These are phyloP conservation scores for Semnornis frantzii DNA, from an alignment of 2,113 vertebrate species.

Conservation along the genomic window DNA sequence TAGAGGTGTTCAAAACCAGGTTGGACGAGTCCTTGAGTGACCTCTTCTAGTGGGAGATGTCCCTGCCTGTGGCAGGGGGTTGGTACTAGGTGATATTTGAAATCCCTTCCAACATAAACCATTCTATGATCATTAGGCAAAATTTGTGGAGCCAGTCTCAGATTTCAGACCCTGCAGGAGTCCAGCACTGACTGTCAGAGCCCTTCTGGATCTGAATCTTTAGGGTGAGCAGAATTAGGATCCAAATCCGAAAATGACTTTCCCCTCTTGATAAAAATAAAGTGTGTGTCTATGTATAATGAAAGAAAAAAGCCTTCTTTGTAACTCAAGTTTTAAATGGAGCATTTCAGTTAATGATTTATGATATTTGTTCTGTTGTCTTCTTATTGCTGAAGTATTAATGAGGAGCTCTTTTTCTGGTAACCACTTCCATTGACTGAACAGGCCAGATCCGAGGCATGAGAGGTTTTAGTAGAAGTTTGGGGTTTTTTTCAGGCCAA, in stretches of 20 bases:
- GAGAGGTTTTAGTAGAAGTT: not conserved
- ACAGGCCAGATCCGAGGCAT: not conserved
- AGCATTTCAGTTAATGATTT: not conserved
- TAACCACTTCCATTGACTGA: not conserved
- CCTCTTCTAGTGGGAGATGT: too few species aligned
- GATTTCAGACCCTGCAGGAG: not conserved
- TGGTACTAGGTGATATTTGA: too few species aligned
- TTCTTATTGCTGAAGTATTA: not conserved
- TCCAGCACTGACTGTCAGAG: not conserved
- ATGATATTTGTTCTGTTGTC: not conserved
- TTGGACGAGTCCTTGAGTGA: too few species aligned
- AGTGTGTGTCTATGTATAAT: not conserved
- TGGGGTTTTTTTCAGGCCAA: not conserved
- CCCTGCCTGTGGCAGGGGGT: too few species aligned
- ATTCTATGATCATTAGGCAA: not conserved
- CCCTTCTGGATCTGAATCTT: not conserved
- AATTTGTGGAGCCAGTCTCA: not conserved
- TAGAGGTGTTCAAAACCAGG: too few species aligned
- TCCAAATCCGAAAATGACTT: not conserved
- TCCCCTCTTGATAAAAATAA: not conserved
- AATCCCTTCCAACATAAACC: too few species aligned
- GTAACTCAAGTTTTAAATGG: not conserved
- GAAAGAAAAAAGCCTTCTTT: not conserved
- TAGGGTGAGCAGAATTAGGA: not conserved
- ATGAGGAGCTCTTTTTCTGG: not conserved